Evolutionary conservation across 2,797 vertebrate species (phyloP).

Genomic region (Apogon talboti): DNA sequence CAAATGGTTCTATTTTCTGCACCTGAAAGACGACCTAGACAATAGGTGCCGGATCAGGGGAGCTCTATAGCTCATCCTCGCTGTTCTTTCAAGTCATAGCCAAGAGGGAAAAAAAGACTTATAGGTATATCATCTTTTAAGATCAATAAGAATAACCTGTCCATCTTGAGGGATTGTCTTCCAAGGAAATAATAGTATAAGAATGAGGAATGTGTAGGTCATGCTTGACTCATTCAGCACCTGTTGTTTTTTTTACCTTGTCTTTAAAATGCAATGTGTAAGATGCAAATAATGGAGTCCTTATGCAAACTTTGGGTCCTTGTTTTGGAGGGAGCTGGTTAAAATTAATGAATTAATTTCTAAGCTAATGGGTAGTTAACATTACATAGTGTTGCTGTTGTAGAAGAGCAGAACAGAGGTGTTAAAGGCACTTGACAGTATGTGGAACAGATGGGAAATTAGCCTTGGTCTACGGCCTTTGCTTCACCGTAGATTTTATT

Average conservation of each 20-base stretch:
- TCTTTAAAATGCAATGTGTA: too few species aligned
- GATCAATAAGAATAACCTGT: slow-evolving; percentile 38
- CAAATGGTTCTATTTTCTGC: slow-evolving; percentile 34
- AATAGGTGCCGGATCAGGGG: slow-evolving; percentile 32
- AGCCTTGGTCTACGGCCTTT: too few species aligned
- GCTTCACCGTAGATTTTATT: too few species aligned
- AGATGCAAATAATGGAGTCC: too few species aligned
- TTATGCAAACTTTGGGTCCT: too few species aligned
- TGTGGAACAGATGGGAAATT: too few species aligned
- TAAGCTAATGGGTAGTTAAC: too few species aligned
- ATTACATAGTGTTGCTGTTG: too few species aligned
- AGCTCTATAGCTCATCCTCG: slow-evolving; percentile 14
- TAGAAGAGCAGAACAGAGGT: too few species aligned
- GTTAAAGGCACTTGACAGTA: too few species aligned
- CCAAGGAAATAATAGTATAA: slow-evolving; percentile 11
- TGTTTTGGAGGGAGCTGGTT: too few species aligned
- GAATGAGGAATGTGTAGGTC: slow-evolving; percentile 11
- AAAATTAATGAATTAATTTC: too few species aligned
- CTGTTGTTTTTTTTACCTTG: background rate
- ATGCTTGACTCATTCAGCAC: slow-evolving; percentile 8
- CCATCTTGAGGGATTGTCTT: slow-evolving; percentile 48
- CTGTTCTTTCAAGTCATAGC: slow-evolving; percentile 19
- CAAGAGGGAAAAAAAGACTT: slow-evolving; percentile 33
- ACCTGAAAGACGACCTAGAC: slow-evolving; percentile 42
- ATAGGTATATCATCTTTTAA: slow-evolving; percentile 38